phyloP scores from a whole-genome alignment of 2,113 vertebrate genomes.

The Ceyx cyanopectus region DNA sequence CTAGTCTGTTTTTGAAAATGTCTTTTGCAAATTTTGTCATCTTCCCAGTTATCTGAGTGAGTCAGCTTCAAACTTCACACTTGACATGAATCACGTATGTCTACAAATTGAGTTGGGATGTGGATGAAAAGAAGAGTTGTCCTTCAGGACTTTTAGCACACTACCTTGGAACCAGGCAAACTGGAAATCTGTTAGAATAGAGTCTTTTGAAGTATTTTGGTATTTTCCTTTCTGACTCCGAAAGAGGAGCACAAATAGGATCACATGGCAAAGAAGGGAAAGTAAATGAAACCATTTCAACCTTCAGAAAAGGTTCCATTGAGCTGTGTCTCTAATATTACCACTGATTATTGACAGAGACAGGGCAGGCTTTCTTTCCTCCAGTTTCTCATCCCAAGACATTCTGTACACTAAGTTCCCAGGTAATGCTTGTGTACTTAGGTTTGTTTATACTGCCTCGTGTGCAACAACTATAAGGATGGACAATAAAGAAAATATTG shows the following conservation, averaged over 20 bases:
- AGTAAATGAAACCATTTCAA: not conserved
- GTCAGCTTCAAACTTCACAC: not conserved
- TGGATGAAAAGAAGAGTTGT: not conserved
- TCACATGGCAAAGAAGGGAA: not conserved
- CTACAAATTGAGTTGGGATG: not conserved
- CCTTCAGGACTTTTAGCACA: not conserved
- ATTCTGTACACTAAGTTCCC: not conserved
- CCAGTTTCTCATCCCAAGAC: not conserved
- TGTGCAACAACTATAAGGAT: not conserved
- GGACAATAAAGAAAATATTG: not conserved
- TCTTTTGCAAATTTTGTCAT: not conserved
- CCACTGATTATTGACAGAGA: not conserved
- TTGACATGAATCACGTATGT: not conserved
- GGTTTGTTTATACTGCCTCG: not conserved
- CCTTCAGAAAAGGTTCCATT: not conserved
- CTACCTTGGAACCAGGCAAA: not conserved
- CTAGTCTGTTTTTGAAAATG: not conserved
- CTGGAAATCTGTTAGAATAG: not conserved
- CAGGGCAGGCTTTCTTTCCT: not conserved
- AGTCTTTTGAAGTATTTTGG: not conserved
- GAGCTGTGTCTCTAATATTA: not conserved
- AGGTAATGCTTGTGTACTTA: not conserved
- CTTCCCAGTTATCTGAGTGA: not conserved
- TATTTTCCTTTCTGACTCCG: not conserved
- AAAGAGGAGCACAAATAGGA: not conserved